Evolutionary conservation across 2,113 vertebrate genomes (phyloP).

Genomic region (Sprattus sprattus): DNA sequence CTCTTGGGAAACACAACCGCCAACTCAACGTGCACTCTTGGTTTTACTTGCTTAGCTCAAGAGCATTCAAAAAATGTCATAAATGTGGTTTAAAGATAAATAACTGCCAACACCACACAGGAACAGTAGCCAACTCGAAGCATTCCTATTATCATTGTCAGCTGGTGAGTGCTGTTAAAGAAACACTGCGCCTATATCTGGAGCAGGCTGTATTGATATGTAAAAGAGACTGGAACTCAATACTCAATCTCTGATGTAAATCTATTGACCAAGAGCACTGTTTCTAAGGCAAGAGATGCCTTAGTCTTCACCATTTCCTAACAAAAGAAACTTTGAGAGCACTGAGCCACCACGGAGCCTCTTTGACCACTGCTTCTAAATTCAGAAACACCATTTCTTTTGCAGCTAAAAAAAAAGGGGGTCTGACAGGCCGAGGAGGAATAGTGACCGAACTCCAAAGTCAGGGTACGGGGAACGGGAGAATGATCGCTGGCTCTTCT

Average conservation of each 20-base stretch:
- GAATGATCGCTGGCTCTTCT: background rate
- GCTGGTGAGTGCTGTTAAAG: background rate
- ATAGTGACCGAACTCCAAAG: background rate
- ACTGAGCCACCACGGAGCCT: background rate
- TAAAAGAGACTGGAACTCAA: background rate
- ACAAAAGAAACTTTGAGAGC: background rate
- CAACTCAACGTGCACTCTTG: slow-evolving; percentile 45
- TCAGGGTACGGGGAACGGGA: background rate
- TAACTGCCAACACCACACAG: background rate
- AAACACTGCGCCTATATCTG: background rate
- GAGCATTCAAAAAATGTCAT: background rate
- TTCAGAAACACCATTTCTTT: background rate
- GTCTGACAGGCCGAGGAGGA: background rate
- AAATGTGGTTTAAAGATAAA: background rate
- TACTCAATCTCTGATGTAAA: background rate
- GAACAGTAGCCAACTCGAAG: background rate
- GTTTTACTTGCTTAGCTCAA: background rate
- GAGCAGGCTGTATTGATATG: background rate
- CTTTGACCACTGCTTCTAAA: background rate
- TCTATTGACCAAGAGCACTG: background rate
- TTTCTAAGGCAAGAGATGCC: background rate
- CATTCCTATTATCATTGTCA: too few species aligned
- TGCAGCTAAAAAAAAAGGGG: background rate
- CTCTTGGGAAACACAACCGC: slow-evolving; percentile 54
- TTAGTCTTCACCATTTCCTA: background rate